phyloP scores from a whole-genome alignment of 2,113 vertebrate genomes.

The Osmerus mordax region DNA sequence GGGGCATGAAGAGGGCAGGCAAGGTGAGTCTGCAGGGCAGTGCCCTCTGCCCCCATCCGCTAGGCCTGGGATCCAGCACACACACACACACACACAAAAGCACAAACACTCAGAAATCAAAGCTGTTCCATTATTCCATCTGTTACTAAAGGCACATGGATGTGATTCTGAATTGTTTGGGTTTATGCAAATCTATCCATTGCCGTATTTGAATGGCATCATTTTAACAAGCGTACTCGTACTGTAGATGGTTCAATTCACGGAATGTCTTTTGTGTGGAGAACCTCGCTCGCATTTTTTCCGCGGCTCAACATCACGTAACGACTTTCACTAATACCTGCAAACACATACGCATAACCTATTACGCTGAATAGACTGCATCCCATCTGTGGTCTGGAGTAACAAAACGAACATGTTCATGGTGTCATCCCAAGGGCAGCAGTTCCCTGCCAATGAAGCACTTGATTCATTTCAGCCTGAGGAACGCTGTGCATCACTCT shows the following conservation, averaged over 20 bases:
- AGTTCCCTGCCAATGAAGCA: constrained; percentile 40
- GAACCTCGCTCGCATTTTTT: too few species aligned
- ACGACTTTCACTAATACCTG: neutral
- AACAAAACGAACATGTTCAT: constrained; percentile 12
- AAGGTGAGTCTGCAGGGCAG: too few species aligned
- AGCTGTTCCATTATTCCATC: too few species aligned
- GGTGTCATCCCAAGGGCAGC: constrained; percentile 46
- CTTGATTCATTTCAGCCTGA: constrained; percentile 29
- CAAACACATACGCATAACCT: constrained; percentile 18
- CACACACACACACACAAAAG: constrained; percentile 1
- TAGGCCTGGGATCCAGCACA: neutral
- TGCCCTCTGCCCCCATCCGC: too few species aligned
- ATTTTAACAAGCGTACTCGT: too few species aligned
- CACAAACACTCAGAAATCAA: constrained; percentile 6
- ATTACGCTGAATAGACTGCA: constrained; percentile 26
- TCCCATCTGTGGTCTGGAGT: constrained; percentile 24
- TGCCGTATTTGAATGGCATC: too few species aligned
- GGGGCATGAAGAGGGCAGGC: neutral
- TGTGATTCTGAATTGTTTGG: too few species aligned
- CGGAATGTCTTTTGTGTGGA: too few species aligned
- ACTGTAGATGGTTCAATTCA: too few species aligned
- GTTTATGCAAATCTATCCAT: too few species aligned
- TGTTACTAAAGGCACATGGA: too few species aligned
- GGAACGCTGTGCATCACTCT: constrained; percentile 20
- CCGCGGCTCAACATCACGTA: too few species aligned